phyloP scores from a whole-genome alignment of 2,888 invertebrate genomes.

The Stenurella melanura region DNA sequence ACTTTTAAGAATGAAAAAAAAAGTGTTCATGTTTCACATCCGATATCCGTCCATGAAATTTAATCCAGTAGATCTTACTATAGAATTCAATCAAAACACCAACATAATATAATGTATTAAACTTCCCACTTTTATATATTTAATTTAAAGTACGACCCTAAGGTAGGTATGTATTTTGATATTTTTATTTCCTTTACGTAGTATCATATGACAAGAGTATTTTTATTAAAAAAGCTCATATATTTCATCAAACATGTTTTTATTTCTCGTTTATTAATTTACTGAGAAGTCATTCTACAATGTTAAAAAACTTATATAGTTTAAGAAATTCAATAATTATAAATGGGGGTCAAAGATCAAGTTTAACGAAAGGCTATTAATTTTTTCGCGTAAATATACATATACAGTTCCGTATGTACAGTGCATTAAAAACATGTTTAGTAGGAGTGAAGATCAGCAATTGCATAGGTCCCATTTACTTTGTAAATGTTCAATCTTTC shows the following conservation, averaged over 20 bases:
- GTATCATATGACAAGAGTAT: neutral
- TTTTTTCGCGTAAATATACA: too few relatives aligned
- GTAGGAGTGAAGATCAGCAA: too few relatives aligned
- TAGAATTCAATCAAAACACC: conserved; percentile 22
- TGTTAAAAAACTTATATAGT: too few relatives aligned
- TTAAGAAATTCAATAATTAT: too few relatives aligned
- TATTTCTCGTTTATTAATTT: neutral
- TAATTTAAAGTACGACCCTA: conserved; percentile 5
- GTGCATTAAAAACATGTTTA: too few relatives aligned
- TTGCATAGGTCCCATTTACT: too few relatives aligned
- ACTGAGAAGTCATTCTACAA: too few relatives aligned
- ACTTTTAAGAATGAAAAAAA: conserved; percentile 23
- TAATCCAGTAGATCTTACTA: conserved; percentile 21
- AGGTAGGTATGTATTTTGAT: conserved; percentile 17
- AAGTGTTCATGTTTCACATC: conserved; percentile 23
- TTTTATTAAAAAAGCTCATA: neutral
- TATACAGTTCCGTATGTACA: too few relatives aligned
- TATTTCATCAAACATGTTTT: neutral
- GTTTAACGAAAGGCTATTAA: too few relatives aligned
- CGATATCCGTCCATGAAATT: conserved; percentile 16
- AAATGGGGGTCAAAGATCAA: too few relatives aligned
- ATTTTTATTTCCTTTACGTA: conserved; percentile 7
- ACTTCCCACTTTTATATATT: conserved; percentile 3
- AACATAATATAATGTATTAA: conserved; percentile 7
- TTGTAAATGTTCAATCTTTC: too few relatives aligned